Evolutionary conservation across 1,140 invertebrate species (phyloP), one percentile per base, ranked within the genome.

Genomic region (Pseudachorutes palmiensis): DNA sequence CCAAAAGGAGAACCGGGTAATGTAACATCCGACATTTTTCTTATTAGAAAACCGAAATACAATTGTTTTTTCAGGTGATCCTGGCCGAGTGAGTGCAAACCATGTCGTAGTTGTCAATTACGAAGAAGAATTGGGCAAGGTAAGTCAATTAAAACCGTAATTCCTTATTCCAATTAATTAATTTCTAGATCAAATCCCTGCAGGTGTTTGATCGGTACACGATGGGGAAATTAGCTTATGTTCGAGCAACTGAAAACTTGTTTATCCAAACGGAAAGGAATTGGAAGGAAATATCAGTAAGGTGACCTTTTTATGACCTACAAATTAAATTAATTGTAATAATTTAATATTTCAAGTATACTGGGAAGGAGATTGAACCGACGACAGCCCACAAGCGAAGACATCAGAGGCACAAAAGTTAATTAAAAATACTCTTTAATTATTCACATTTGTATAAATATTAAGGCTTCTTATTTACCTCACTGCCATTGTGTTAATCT

Each of bases 271-370:
- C 64, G 12, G 14, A 28, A 30, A 55, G 33, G 30, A 64, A 61
- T 1, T 70, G 68, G 68, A 70, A 45, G 48, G 68, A 70, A 49
- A 36, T 70, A 57, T 2, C 36, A 31, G 68, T 70, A 70, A 33
- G 41, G 36, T 5, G 36, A 19, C 36, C 5, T 41, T 19, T 9
- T 41, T 41, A 41, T 41, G 5, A 5, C 36, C 36, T 41, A 41
- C 19, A 5, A 41, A 9, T 41, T 41, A 41, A 19, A 5, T 9
- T 19, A 9, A 41, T 41, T 41, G 36, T 5, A 19, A 41, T 19
- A 41, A 5, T 9, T 19, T 41, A 41, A 9, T 41, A 41, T 41
- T 41, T 41, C 36, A 9, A 5, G 19, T 19, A 5, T 9, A 41
- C 36, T 41, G 5, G 5, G 5, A 41, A 5, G 36, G 36, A 19